Percentiles rank a stretch among this genome's conserved stretches.
These are phyloP conservation scores for Dione juno DNA, from an alignment of 2,888 invertebrate genomes.

Conservation along the genomic window DNA sequence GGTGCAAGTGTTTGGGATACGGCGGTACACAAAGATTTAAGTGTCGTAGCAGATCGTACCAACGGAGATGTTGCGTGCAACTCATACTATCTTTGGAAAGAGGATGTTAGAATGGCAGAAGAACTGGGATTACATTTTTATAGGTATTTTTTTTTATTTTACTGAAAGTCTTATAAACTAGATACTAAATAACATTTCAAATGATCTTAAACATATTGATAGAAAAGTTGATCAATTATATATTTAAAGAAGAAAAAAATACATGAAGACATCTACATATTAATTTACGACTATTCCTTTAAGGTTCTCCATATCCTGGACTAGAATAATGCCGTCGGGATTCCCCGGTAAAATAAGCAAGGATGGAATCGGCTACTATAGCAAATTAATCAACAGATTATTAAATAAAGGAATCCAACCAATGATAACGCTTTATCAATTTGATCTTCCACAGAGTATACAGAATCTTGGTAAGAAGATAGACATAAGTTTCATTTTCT, in stretches of 20 bases:
- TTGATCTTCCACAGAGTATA: constrained; percentile 80
- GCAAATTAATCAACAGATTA: constrained; percentile 86
- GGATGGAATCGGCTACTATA: constrained; percentile 88
- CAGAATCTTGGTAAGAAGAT: constrained; percentile 52
- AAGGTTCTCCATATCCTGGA: constrained; percentile 87
- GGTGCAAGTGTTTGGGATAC: constrained; percentile 81
- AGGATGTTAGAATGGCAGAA: constrained; percentile 68
- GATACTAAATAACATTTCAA: too few species aligned
- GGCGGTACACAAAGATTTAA: constrained; percentile 53
- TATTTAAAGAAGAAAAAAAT: too few species aligned
- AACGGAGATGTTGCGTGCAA: constrained; percentile 86
- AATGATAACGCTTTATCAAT: constrained; percentile 84
- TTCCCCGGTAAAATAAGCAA: constrained; percentile 83
- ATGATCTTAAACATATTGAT: too few species aligned
- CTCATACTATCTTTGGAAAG: constrained; percentile 78
- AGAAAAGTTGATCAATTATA: too few species aligned
- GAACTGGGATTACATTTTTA: constrained; percentile 73
- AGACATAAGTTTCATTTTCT: constrained; percentile 13
- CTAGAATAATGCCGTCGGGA: constrained; percentile 86
- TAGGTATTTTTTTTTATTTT: constrained; percentile 52
- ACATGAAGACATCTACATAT: too few species aligned
- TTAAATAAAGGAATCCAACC: constrained; percentile 84
- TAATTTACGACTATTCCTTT: background rate
- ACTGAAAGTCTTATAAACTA: too few species aligned
- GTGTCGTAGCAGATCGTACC: constrained; percentile 51